These are phyloP conservation scores for Scomber colias DNA, from an alignment of 2,113 vertebrate genomes.

Conservation along the genomic window DNA sequence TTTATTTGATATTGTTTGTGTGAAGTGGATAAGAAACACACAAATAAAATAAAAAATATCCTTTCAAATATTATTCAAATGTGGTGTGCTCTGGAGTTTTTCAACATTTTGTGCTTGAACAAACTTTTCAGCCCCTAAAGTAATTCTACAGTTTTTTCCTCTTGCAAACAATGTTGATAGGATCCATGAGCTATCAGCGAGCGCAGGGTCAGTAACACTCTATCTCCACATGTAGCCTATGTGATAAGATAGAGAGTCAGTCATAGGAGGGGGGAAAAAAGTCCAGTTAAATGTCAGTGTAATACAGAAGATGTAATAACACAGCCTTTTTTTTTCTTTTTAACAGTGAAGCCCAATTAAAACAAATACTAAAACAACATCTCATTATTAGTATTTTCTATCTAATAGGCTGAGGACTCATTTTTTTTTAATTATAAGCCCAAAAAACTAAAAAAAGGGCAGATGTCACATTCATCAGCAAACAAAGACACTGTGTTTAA, in stretches of 20 bases:
- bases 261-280: no score
- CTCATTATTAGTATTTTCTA: conserved; percentile 12
- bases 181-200: not conserved
- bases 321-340: no score
- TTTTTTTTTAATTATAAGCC: conserved; percentile 29
- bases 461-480: conserved; percentile 36
- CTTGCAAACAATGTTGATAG: not conserved
- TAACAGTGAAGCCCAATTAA: conserved; percentile 39
- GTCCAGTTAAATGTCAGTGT: not conserved
- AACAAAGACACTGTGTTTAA: conserved; percentile 26
- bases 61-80: conserved; percentile 57
- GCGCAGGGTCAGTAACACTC: conserved; percentile 18
- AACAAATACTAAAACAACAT: conserved; percentile 51
- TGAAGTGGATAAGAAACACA: conserved; percentile 57
- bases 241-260: conserved; percentile 28
- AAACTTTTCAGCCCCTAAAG: conserved; percentile 23
- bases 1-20: conserved; percentile 67
- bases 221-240: not conserved
- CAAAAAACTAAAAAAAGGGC: conserved; percentile 32
- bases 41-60: conserved; percentile 53
- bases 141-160: conserved; percentile 22
- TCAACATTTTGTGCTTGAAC: conserved; percentile 21
- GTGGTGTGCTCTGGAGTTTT: conserved; percentile 16
- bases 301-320: conserved; percentile 35
- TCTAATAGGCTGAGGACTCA: conserved; percentile 39